Base-by-base conservation (phyloP, 2,113 vertebrate genomes). In the Apodemus sylvaticus region DNA sequence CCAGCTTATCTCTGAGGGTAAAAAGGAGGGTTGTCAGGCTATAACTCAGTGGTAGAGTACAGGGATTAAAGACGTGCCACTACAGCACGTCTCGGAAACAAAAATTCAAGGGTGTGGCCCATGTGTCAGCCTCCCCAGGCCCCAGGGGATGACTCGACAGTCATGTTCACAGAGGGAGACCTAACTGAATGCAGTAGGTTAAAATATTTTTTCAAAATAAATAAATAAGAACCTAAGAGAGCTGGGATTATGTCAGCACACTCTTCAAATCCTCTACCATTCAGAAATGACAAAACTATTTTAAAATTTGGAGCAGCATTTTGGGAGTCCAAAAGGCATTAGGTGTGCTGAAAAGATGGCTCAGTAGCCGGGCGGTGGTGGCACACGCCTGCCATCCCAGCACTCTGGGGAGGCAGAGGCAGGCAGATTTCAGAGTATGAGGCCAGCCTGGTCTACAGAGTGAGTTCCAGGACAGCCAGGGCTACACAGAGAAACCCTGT, bases 241-340 rank as follows among this genome's bases (percentile, higher is more conserved):
- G 14, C 29, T 78, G 45, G 76, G 53, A 53, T 45, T 53, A 53
- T 53, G 76, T 9, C 45, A 53, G 29, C 48, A 51, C 14, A 53
- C 48, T 78, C 31, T 77, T 51, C 34, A 48, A 53, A 53, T 78
- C 48, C 31, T 19, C 48, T 78, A 51, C 16, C 29, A 53, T 78
- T 53, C 76, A 78, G 53, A 81, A 36, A 81, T 19, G 48, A 92
- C 66, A 93, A 77, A 87, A 76, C 55, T 42, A 90, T 78, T 89
- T 78, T 51, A 95, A 90, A 77, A 77, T 73, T 94, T 62, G 13
- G 42, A 77, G 22, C 39, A 88, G 77, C 66, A 24, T 78, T 92
- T 71, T 76, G 14, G 71, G 86, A 95, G 19, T 82, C 24, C 92
- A 94, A 92, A 79, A 94, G 89, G 55, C 48, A 24, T 90, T 86